Evolutionary conservation across 2,113 vertebrate species (phyloP), one percentile per base, ranked within the genome.

Genomic region (Siniperca knerii): DNA sequence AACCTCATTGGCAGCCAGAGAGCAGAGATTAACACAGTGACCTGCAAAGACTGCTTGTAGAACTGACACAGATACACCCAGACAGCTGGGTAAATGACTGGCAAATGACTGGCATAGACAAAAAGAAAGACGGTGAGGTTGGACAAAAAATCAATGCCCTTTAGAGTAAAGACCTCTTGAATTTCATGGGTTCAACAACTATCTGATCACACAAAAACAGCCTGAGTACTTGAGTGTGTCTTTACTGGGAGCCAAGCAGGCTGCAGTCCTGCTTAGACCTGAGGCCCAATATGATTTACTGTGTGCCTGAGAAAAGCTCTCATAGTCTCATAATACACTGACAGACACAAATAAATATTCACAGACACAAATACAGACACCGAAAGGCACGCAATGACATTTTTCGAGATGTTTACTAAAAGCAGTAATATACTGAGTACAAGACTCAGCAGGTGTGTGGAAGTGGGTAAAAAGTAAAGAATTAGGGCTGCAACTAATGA

Each of bases 31-130:
- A 92, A 86, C 90, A 93, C 86, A 52, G 60, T 92, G 91, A 93
- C 91, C 94, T 88, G 91, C 91, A 91, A 92, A 91, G 90, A 72
- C 90, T 88, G 85, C 89, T 87, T 70, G 83, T 78, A 83, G 77
- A 76, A 77, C 84, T 87, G 94, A 93, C 89, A 86, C 85, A 88
- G 90, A 95, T 90, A 86, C 83, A 70, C 76, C 78, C 13, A 20
- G 91, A 90, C 93, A 94, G 93, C 93, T 93, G 92, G 77, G 82
- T 70, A 82, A 90, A 75, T 86, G 85, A 89, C 84, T 89, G 77
- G 33, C 78, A 82, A 84, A 69, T 66, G 54, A 67, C 44, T 61
- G 61, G 57, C 78, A 86, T n/a, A 46, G 50, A 76, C 60, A 66
- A 73, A 64, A 68, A 69, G 70, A 72, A 78, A 83, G 37, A 83